phyloP scores from a whole-genome alignment of 2,797 vertebrate genomes.

The Gadopsis bispinosus region DNA sequence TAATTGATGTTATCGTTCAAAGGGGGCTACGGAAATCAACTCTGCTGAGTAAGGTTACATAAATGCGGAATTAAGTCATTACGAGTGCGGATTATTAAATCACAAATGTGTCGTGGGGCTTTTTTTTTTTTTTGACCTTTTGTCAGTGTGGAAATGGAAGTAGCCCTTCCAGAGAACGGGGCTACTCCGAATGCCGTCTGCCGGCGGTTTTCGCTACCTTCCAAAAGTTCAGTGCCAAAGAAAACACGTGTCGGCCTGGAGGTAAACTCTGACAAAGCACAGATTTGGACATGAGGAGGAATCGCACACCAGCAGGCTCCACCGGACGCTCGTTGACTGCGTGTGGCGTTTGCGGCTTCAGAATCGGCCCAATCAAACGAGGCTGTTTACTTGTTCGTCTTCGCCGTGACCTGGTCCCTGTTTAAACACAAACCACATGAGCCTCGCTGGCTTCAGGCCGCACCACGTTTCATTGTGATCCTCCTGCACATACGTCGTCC shows the following conservation, averaged over 20 bases:
- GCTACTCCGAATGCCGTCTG: constrained; percentile 29
- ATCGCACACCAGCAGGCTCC: constrained; percentile 42
- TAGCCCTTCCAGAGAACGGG: constrained; percentile 28
- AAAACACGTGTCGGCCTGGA: constrained; percentile 61
- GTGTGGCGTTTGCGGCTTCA: constrained; percentile 30
- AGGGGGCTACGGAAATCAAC: constrained; percentile 5
- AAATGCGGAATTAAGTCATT: constrained; percentile 22
- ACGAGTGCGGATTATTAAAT: constrained; percentile 14
- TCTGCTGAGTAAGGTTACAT: not conserved
- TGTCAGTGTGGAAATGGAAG: constrained; percentile 2
- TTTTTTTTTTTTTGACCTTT: constrained; percentile 12
- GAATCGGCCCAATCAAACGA: constrained; percentile 53
- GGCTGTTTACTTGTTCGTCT: constrained; percentile 40
- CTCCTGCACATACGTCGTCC: constrained; percentile 16
- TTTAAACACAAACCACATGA: constrained; percentile 48
- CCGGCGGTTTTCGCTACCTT: constrained; percentile 50
- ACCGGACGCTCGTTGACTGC: constrained; percentile 29
- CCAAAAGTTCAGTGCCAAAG: constrained; percentile 49
- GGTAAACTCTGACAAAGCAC: constrained; percentile 66
- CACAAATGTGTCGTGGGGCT: not conserved
- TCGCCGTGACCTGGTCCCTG: constrained; percentile 43
- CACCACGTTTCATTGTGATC: constrained; percentile 16
- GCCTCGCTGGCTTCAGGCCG: constrained; percentile 4
- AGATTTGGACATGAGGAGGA: constrained; percentile 57
- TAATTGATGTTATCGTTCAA: constrained; percentile 3